phyloP scores from a whole-genome alignment of 2,797 vertebrate species.

The Hippocampus kuda region DNA sequence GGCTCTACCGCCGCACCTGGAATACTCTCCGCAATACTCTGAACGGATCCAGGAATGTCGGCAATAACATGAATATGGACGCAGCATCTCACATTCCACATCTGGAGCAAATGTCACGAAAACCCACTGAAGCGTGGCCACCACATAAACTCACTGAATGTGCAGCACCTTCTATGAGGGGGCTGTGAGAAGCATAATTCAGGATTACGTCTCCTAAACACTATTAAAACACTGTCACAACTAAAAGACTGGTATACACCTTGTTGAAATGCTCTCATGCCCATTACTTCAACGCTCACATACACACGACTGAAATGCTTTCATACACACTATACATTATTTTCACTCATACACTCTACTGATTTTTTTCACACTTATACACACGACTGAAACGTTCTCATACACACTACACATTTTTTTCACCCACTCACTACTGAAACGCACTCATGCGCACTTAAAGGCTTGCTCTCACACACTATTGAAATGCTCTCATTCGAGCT shows the following conservation, averaged over 20 bases:
- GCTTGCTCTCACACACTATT: too few species aligned
- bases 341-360: too few species aligned
- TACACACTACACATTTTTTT: too few species aligned
- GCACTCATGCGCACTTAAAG: too few species aligned
- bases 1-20: conserved; percentile 51
- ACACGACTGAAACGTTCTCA: too few species aligned
- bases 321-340: too few species aligned
- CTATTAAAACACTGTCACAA: not conserved
- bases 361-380: too few species aligned
- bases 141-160: conserved; percentile 27
- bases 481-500: too few species aligned
- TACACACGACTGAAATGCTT: too few species aligned
- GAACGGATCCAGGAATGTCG: conserved; percentile 58
- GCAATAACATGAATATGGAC: conserved; percentile 65
- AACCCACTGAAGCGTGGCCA: conserved; percentile 30
- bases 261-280: too few species aligned
- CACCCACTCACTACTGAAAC: too few species aligned
- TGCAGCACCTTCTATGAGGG: conserved; percentile 8
- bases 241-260: not conserved
- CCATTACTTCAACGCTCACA: too few species aligned
- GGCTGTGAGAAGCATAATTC: not conserved
- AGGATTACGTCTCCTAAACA: not conserved
- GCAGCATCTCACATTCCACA: conserved; percentile 65
- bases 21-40: conserved; percentile 46
- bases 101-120: conserved; percentile 63